These are phyloP conservation scores for Poecilus cupreus DNA, from an alignment of 2,888 invertebrate species.

Conservation along the genomic window DNA sequence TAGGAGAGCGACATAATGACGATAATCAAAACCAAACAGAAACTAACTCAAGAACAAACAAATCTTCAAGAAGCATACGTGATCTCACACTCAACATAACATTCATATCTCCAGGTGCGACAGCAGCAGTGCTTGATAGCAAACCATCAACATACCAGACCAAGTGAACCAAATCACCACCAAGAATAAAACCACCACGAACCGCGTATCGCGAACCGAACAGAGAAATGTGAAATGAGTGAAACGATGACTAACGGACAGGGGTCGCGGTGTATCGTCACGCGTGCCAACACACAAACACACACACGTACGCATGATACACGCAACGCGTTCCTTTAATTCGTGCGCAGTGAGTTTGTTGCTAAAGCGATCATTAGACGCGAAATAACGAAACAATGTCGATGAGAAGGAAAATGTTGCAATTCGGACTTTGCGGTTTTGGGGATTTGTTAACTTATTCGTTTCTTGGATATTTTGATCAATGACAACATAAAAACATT, in stretches of 20 bases:
- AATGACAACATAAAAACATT: no score
- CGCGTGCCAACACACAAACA: constrained; percentile 22
- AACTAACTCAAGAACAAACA: no score
- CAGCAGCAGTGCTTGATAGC: background rate
- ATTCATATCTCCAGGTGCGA: background rate
- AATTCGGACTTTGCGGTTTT: background rate
- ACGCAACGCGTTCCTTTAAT: background rate
- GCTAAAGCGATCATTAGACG: no score
- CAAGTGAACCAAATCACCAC: background rate
- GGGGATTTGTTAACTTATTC: no score
- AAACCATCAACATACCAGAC: constrained; percentile 3
- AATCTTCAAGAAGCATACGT: background rate
- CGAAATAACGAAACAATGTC: no score
- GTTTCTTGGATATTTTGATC: no score
- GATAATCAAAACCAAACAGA: no score
- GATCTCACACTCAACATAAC: no score
- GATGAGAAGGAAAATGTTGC: no score
- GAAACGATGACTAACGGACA: constrained; percentile 29
- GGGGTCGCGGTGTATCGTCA: constrained; percentile 15
- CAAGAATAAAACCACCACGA: background rate
- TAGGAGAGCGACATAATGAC: no score
- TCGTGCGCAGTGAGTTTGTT: no score
- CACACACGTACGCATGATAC: background rate
- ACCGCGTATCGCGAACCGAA: background rate
- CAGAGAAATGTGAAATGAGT: constrained; percentile 29